These are phyloP conservation scores for Eutolmus rufibarbis DNA, from an alignment of 2,888 invertebrate species.

Conservation along the genomic window DNA sequence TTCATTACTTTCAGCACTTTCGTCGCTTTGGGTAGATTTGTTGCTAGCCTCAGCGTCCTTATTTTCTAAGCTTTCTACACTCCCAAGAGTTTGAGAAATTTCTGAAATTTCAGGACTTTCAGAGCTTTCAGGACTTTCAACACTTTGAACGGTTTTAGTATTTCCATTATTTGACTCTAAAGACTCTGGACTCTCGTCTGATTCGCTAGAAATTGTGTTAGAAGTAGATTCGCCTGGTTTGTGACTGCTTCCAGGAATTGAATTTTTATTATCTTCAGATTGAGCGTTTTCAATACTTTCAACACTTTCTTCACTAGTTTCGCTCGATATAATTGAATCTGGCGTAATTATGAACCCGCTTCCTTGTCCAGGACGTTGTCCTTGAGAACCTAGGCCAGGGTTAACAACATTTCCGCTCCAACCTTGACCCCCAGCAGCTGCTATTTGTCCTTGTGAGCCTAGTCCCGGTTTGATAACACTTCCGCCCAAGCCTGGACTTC, in stretches of 20 bases:
- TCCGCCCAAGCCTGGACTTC: not conserved
- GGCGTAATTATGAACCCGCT: not conserved
- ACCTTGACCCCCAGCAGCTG: not conserved
- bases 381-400: not conserved
- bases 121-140: not conserved
- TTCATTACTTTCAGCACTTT: conserved; percentile 8
- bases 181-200: not conserved
- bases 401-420: not conserved
- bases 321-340: not conserved
- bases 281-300: not conserved
- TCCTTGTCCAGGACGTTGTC: not conserved
- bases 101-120: not conserved
- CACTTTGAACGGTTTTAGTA: not conserved
- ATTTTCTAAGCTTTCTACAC: not conserved
- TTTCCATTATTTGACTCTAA: not conserved
- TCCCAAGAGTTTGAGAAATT: not conserved
- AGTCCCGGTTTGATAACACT: not conserved
- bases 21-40: not conserved
- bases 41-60: not conserved
- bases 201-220: not conserved
- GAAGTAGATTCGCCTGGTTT: not conserved
- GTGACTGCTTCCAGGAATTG: not conserved
- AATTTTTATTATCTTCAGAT: not conserved
- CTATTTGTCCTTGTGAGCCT: not conserved
- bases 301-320: conserved; percentile 28